A percentile compares a stretch with the other conserved stretches of the same genome.
These are phyloP conservation scores for Anthonomus grandis DNA, from an alignment of 1,140 invertebrate genomes.

Conservation along the genomic window DNA sequence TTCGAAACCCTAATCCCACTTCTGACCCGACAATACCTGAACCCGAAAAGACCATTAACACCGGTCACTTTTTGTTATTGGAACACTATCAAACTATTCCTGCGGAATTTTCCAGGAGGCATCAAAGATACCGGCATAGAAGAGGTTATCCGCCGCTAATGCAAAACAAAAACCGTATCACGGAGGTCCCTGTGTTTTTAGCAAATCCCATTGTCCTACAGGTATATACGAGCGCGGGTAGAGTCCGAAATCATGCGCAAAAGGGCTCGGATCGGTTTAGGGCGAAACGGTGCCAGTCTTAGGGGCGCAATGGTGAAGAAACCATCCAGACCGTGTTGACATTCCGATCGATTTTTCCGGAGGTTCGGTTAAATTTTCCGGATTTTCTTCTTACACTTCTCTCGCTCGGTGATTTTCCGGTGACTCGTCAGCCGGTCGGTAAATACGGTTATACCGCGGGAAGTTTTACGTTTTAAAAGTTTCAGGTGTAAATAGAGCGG, in stretches of 20 bases:
- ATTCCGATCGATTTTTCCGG: constrained; percentile 30
- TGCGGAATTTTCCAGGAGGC: neutral
- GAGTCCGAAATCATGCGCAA: constrained; percentile 37
- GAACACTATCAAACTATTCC: neutral
- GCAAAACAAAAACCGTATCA: constrained; percentile 30
- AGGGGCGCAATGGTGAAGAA: constrained; percentile 37
- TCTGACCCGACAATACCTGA: neutral
- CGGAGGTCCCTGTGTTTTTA: constrained; percentile 15
- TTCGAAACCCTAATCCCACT: neutral
- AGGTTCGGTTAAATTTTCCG: constrained; percentile 13
- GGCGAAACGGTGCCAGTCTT: constrained; percentile 40
- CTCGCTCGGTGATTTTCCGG: no score
- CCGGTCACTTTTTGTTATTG: neutral
- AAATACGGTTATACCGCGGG: no score
- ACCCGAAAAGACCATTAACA: neutral
- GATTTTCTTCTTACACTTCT: no score
- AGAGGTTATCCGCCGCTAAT: constrained; percentile 10
- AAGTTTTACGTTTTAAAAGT: no score
- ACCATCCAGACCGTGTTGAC: constrained; percentile 31
- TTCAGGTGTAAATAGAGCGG: no score
- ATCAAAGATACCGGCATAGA: constrained; percentile 11
- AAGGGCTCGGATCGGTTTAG: constrained; percentile 28
- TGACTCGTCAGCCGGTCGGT: no score
- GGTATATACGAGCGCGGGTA: constrained; percentile 31
- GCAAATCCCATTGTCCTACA: constrained; percentile 36